Base-by-base conservation (phyloP, 2,797 vertebrate species). In the Gymnodraco acuticeps region DNA sequence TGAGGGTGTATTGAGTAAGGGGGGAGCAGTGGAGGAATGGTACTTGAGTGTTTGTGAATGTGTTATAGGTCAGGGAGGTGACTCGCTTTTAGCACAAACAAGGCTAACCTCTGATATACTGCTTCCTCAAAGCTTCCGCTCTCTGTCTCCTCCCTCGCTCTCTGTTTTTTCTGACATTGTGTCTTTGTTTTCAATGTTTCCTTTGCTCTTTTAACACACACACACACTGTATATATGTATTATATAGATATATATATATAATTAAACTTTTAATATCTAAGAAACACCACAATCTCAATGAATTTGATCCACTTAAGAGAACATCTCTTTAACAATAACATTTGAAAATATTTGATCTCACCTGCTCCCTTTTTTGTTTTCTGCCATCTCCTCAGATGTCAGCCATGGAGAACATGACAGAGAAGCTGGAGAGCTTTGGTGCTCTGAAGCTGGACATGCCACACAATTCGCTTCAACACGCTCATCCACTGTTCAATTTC, bases 381-480 rank as follows among this genome's bases (percentile, higher is more conserved):
- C 60, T n/a, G 12, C 5, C 19, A n/a, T 33, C 75, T 79, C 73
- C 2, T 43, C 74, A 99, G 98, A 97, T 99, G 97, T 97, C 98
- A n/a, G 98, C 98, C 78, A 99, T 99, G 75, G 97, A 99, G 92
- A 99, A 96, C 15, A 99, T 99, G 98, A 98, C 98, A 0, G 98
- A 99, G 92, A 99, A 99, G 86, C 94, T 99, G 90, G 98, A 99
- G 92, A 97, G 96, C 88, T 99, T 98, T 59, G 96, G 97, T 1
- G 95, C 97, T 88, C 91, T 99, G 89, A 99, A 99, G 91, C 95
- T 97, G 5, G 98, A 99, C 69, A 85, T 94, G 0, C 92, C 96
- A 0, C 93, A 95, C 78, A 94, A 94, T 11, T 95, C 97, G 67
- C 96, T 99, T 93, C 98, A 98, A 91, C 96, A 97, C 89, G 94